Evolutionary conservation across 2,113 vertebrate genomes (phyloP), one percentile per base, ranked within the genome.

Genomic region (Callospermophilus lateralis): DNA sequence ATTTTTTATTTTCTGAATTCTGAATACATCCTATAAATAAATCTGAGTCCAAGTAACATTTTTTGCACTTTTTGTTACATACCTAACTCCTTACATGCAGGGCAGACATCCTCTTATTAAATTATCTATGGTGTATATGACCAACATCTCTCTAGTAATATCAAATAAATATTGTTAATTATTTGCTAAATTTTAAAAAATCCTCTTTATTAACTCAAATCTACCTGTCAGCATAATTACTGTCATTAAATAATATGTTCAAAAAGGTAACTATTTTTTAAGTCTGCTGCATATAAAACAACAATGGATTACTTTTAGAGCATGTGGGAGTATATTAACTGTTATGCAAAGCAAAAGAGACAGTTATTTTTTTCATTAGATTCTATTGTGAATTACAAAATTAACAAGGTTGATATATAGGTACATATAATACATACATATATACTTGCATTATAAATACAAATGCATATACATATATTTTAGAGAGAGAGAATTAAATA

Each of bases 1-100:
- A 22, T 96, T 92, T 96, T 92, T 93, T 63, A 24, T 51, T 76
- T 70, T 53, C 30, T 65, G 39, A 94, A 68, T 6, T 22, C 12
- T 6, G 76, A 37, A 16, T 32, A 6, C 70, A 4, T 55, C 48
- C 6, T 70, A 30, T 48, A 53, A 78, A 72, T 77, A n/a, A 53
- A 19, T 81, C 34, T 70, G 24, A 4, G 8, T 51, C 30, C 39
- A 13, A 30, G 8, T 6, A 81, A 73, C 13, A 63, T 30, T 63
- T 48, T 42, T 74, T 83, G 19, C 15, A 80, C 15, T 91, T 77
- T 55, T 92, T 74, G 8, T 94, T 16, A 84, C 13, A 48, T 74
- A 61, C 45, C 6, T 68, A 67, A 83, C 22, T 37, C 15, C 12
- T 89, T 89, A 2, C 4, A n/a, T 84, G 7, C 2, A 88, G 13